Percentiles rank a stretch among this genome's conserved stretches.
These are phyloP conservation scores for Leuciscus idus DNA, from an alignment of 2,113 vertebrate species.

Conservation along the genomic window DNA sequence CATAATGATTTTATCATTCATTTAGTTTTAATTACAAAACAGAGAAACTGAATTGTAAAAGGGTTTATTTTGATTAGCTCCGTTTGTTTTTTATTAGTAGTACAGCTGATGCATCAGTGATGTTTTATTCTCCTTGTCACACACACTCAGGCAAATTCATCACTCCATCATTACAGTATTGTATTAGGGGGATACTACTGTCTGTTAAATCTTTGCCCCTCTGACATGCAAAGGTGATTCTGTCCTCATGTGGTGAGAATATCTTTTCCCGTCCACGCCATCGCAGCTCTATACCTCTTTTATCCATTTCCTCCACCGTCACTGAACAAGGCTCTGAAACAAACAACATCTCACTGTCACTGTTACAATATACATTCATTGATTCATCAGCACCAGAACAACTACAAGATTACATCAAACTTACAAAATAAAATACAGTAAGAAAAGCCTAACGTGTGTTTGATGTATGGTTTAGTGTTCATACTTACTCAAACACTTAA, in stretches of 20 bases:
- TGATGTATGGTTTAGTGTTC: too few relatives aligned
- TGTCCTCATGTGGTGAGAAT: neutral
- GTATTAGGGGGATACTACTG: neutral
- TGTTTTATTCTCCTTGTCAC: neutral
- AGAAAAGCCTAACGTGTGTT: too few relatives aligned
- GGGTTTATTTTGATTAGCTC: neutral
- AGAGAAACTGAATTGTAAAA: neutral
- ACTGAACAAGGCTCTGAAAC: neutral
- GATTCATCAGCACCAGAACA: too few relatives aligned
- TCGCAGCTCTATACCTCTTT: neutral
- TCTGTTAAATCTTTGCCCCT: accelerated
- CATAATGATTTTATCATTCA: neutral
- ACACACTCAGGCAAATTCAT: neutral
- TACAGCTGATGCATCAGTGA: neutral
- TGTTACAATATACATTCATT: neutral
- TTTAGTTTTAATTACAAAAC: neutral
- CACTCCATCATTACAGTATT: neutral
- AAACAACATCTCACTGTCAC: neutral
- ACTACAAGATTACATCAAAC: too few relatives aligned
- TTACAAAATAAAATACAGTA: too few relatives aligned
- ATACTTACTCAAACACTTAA: slow-evolving; percentile 57
- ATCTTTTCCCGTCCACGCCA: accelerated
- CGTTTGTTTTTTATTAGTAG: neutral
- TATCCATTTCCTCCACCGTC: neutral
- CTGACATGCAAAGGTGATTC: neutral